phyloP scores from a whole-genome alignment of 92 coral and sea anemone genomes.

The Siderastrea radians region DNA sequence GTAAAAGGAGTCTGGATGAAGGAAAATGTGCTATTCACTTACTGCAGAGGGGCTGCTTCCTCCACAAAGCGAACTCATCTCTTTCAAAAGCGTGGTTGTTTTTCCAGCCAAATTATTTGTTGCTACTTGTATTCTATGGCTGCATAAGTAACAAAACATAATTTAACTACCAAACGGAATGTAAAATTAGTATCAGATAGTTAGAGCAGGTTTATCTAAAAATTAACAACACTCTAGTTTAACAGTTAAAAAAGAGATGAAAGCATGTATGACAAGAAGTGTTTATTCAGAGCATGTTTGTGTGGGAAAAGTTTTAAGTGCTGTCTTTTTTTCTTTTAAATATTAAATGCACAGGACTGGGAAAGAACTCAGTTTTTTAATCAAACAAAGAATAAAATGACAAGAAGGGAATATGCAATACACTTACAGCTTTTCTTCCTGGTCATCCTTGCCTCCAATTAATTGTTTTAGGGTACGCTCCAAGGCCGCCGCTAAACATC shows the following conservation, averaged over 20 bases:
- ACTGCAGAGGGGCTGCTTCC: slow-evolving; percentile 62
- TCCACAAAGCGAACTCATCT: slow-evolving; percentile 85
- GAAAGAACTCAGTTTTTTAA: neutral
- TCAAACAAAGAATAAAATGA: neutral
- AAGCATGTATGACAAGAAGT: neutral
- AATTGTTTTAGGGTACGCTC: slow-evolving; percentile 81
- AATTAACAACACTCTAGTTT: too few species aligned
- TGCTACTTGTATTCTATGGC: slow-evolving; percentile 92
- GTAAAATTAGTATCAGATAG: too few species aligned
- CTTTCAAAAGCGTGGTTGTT: slow-evolving; percentile 82
- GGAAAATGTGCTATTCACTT: neutral
- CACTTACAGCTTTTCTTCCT: slow-evolving; percentile 80
- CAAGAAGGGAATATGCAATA: neutral
- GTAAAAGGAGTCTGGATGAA: neutral
- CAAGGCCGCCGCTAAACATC: slow-evolving; percentile 73
- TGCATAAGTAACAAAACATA: slow-evolving; percentile 12
- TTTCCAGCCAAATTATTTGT: slow-evolving; percentile 90
- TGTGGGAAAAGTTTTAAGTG: neutral
- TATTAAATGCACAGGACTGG: too few species aligned
- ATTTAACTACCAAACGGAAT: neutral
- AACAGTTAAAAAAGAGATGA: neutral
- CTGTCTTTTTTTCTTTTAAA: too few species aligned
- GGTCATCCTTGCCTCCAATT: slow-evolving; percentile 72
- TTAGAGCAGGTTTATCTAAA: too few species aligned
- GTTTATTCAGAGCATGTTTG: neutral